Percentiles rank a stretch among this genome's conserved stretches.
Conservation (phyloP, 1,140 invertebrate genomes). For the Trialeurodes vaporariorum region DNA sequence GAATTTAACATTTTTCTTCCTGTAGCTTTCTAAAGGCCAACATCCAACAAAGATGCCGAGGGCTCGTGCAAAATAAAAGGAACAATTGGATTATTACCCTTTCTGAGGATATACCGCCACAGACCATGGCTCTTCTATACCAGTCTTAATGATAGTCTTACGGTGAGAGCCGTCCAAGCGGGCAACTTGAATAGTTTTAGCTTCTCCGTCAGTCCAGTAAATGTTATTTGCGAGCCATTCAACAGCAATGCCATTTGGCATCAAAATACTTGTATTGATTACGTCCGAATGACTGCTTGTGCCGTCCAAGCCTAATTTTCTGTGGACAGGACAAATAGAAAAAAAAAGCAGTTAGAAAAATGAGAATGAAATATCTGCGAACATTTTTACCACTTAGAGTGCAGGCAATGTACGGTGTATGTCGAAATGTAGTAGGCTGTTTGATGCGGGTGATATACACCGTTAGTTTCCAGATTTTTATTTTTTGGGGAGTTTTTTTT, state of each 20-base stretch:
- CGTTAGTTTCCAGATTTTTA: too few species aligned
- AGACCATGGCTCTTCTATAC: conserved; percentile 61
- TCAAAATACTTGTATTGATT: conserved; percentile 4
- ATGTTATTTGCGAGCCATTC: conserved; percentile 83
- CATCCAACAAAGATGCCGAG: neutral
- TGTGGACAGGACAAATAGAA: neutral
- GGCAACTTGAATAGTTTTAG: conserved; percentile 72
- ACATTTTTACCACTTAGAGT: too few species aligned
- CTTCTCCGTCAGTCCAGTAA: conserved; percentile 78
- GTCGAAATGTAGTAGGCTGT: too few species aligned
- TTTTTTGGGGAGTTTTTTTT: too few species aligned
- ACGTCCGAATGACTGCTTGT: neutral
- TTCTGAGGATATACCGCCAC: conserved; percentile 62
- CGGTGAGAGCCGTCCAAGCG: conserved; percentile 63
- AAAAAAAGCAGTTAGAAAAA: too few species aligned
- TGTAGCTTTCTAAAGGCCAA: too few species aligned
- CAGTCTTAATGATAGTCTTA: conserved; percentile 52
- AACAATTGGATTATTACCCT: conserved; percentile 39
- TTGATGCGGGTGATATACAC: too few species aligned
- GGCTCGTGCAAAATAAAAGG: conserved; percentile 10
- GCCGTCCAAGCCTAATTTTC: neutral
- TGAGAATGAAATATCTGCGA: too few species aligned
- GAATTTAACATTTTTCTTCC: too few species aligned
- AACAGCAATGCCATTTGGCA: conserved; percentile 44
- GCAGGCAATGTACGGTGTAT: too few species aligned